Evolutionary conservation across 2,888 invertebrate genomes (phyloP).

Genomic region (Anoplius nigerrimus): DNA sequence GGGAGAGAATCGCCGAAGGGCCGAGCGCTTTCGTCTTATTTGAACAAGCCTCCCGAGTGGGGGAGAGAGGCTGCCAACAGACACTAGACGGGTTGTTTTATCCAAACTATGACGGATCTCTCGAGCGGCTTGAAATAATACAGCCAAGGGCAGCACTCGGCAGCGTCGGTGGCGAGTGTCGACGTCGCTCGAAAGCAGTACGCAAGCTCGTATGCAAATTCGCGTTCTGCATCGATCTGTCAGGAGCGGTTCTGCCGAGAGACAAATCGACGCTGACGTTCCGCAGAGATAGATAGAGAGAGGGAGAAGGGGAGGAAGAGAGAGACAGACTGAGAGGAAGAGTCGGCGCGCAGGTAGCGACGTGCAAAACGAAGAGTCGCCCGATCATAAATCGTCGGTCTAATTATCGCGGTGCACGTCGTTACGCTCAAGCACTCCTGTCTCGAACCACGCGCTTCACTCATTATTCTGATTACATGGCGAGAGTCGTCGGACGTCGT

Average conservation of each 20-base stretch:
- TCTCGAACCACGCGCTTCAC: slow-evolving; percentile 16
- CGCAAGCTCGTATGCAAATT: background rate
- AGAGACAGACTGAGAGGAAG: background rate
- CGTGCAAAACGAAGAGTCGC: no score
- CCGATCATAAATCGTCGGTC: background rate
- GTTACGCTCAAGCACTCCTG: slow-evolving; percentile 4
- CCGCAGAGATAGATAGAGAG: background rate
- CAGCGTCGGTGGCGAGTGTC: background rate
- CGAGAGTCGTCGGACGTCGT: slow-evolving; percentile 33
- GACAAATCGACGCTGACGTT: background rate
- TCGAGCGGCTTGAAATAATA: no score
- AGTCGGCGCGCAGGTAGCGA: background rate
- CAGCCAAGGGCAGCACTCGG: background rate
- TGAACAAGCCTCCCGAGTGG: no score
- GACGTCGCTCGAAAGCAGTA: background rate
- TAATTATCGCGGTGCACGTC: background rate
- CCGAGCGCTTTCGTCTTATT: no score
- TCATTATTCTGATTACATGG: slow-evolving; percentile 46
- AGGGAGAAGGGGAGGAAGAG: background rate
- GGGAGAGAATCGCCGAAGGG: no score
- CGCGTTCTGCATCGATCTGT: background rate
- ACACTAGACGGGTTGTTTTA: no score
- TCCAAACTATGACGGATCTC: no score
- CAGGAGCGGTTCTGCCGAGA: background rate
- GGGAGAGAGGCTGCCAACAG: no score